A percentile compares a stretch with the other conserved stretches of the same genome.
phyloP scores from a whole-genome alignment of 2,113 vertebrate genomes.

The Platichthys flesus region DNA sequence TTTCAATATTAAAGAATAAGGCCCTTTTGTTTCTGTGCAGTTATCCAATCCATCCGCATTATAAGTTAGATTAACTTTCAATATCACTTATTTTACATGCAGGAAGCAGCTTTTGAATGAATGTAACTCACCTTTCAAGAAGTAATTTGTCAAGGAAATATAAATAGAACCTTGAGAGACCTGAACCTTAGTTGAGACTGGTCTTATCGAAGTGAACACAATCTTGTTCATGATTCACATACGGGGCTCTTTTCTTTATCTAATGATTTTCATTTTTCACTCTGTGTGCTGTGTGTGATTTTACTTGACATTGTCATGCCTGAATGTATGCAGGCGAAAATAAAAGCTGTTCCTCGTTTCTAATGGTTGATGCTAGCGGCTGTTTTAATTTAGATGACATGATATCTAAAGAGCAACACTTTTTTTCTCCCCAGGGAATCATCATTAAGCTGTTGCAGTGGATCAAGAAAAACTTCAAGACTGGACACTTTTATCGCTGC shows the following conservation, averaged over 20 bases:
- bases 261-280: background rate
- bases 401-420: background rate
- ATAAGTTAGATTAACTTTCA: background rate
- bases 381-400: background rate
- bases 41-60: background rate
- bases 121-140: background rate
- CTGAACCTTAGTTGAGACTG: background rate
- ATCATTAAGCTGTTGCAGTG: background rate
- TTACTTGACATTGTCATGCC: background rate
- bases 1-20: no score
- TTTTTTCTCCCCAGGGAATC: slow-evolving; percentile 8
- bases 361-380: background rate
- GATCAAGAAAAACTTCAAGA: background rate
- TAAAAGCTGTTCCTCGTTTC: no score
- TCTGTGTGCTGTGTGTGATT: background rate
- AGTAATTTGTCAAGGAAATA: background rate
- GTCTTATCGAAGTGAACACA: background rate
- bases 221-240: background rate
- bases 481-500: background rate
- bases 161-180: background rate
- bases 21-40: background rate
- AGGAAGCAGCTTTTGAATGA: background rate
- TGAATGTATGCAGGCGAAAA: background rate
- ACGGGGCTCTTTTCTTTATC: background rate
- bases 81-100: no score